A percentile compares a stretch with the other conserved stretches of the same genome.
Conservation (phyloP, 2,113 vertebrate species). For the Poeciliopsis prolifica region DNA sequence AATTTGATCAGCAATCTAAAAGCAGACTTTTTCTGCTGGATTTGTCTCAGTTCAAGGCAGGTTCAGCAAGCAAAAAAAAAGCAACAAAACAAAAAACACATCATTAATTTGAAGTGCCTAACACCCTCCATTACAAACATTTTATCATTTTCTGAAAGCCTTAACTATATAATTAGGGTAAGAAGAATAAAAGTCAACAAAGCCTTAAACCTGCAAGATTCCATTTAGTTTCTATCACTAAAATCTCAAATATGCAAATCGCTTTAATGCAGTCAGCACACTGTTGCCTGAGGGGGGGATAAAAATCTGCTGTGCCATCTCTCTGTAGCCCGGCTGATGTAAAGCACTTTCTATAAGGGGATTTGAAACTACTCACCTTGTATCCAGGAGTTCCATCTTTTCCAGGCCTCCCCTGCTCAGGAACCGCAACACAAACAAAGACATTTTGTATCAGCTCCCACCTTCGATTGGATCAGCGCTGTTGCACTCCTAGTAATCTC, state of each 20-base stretch:
- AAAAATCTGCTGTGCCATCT: conserved; percentile 76
- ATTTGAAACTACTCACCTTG: conserved; percentile 76
- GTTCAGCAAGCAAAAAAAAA: conserved; percentile 50
- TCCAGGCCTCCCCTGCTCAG: conserved; percentile 80
- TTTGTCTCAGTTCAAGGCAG: conserved; percentile 55
- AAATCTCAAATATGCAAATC: conserved; percentile 79
- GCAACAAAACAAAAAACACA: conserved; percentile 4
- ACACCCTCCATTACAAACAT: conserved; percentile 67
- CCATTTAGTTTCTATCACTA: conserved; percentile 71
- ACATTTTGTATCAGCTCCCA: conserved; percentile 72
- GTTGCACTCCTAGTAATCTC: conserved; percentile 72
- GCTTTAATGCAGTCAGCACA: conserved; percentile 73
- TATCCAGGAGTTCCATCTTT: conserved; percentile 83
- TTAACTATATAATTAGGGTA: conserved; percentile 69
- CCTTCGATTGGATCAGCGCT: conserved; percentile 74
- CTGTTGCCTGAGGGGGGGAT: conserved; percentile 52
- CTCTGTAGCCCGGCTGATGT: conserved; percentile 59
- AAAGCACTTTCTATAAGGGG: conserved; percentile 70
- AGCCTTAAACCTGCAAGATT: conserved; percentile 73
- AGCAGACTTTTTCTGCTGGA: conserved; percentile 34
- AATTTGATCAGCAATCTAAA: conserved; percentile 47
- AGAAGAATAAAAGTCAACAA: conserved; percentile 74
- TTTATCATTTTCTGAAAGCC: conserved; percentile 69
- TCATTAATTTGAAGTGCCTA: conserved; percentile 57
- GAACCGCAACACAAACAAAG: conserved; percentile 71